Evolutionary conservation across 2,797 vertebrate species (phyloP).

Genomic region (Carcharodon carcharias): DNA sequence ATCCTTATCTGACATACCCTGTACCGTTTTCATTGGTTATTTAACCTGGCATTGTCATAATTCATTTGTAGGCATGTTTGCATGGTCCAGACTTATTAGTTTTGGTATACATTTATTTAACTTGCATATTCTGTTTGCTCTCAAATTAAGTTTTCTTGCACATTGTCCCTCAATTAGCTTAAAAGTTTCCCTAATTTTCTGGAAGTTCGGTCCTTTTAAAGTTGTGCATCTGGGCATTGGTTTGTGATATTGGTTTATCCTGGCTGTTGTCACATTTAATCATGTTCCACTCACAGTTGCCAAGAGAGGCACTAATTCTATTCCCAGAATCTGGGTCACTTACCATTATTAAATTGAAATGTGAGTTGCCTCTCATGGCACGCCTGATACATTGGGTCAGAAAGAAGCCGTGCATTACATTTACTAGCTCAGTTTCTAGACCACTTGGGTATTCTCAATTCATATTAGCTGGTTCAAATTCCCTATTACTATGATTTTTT

Average conservation of each 20-base stretch:
- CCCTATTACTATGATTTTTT: not conserved
- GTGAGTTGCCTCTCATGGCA: conserved; percentile 7
- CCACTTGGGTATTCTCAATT: not conserved
- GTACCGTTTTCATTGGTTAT: not conserved
- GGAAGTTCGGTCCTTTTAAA: not conserved
- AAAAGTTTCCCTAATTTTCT: not conserved
- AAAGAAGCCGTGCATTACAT: not conserved
- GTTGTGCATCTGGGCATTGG: not conserved
- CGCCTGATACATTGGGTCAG: not conserved
- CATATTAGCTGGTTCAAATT: not conserved
- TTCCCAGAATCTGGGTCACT: conserved; percentile 21
- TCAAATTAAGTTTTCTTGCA: not conserved
- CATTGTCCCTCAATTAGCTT: not conserved
- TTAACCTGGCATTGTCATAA: not conserved
- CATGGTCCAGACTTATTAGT: not conserved
- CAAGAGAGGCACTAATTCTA: conserved; percentile 6
- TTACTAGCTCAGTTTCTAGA: not conserved
- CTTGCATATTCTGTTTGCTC: not conserved
- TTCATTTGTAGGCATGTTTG: not conserved
- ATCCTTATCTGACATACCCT: not conserved
- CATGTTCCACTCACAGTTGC: not conserved
- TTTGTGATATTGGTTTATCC: not conserved
- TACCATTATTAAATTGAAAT: conserved; percentile 21
- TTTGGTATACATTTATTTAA: not conserved
- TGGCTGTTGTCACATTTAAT: not conserved